Percentiles rank a stretch among this genome's conserved stretches.
Conservation (phyloP, 2,888 invertebrate genomes). For the Minunthozetes semirufus region DNA sequence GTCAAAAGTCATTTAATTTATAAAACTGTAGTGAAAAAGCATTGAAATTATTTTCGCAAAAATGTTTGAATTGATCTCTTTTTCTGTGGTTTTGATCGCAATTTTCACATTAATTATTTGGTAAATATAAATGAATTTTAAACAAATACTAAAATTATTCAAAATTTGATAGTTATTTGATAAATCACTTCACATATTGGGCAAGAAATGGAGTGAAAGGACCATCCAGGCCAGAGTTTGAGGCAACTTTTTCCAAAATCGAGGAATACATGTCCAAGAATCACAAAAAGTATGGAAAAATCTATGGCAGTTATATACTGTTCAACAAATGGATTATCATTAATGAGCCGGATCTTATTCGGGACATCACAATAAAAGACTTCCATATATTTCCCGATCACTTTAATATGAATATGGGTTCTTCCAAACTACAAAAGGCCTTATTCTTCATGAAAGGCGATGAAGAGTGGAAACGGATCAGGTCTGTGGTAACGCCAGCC, state of each 20-base stretch:
- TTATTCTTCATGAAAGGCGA: conserved; percentile 29
- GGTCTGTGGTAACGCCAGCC: conserved; percentile 28
- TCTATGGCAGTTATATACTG: not conserved
- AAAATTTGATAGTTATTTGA: too few relatives aligned
- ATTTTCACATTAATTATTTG: too few relatives aligned
- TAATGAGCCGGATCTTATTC: conserved; percentile 1
- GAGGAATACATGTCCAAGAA: not conserved
- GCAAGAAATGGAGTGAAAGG: conserved; percentile 19
- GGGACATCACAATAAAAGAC: conserved; percentile 4
- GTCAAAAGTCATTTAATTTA: too few relatives aligned
- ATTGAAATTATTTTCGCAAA: too few relatives aligned
- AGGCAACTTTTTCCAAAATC: not conserved
- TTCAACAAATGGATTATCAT: not conserved
- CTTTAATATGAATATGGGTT: not conserved
- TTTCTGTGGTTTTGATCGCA: too few relatives aligned
- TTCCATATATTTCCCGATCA: conserved; percentile 28
- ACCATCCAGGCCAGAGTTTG: not conserved
- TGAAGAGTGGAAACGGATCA: conserved; percentile 34
- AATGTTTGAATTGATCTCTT: too few relatives aligned
- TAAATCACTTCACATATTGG: conserved; percentile 23
- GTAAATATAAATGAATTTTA: too few relatives aligned
- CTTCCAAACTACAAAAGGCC: not conserved
- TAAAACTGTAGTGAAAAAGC: too few relatives aligned
- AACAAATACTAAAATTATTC: too few relatives aligned
- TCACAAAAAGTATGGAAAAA: conserved; percentile 18